Percentiles rank a stretch among this genome's conserved stretches.
These are phyloP conservation scores for Donacobius atricapilla DNA, from an alignment of 2,113 vertebrate genomes.

Conservation along the genomic window DNA sequence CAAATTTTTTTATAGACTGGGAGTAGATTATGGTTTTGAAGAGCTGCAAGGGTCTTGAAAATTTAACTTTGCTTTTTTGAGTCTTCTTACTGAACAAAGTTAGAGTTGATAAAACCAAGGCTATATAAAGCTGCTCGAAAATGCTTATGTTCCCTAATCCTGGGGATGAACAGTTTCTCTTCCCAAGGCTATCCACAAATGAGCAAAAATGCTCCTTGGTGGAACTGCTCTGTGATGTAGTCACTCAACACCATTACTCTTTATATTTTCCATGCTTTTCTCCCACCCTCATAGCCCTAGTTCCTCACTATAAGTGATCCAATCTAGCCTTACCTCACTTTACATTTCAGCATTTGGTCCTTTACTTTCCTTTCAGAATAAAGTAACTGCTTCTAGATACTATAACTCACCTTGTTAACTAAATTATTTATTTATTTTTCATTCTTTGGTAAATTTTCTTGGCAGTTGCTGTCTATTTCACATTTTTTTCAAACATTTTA, in stretches of 20 bases:
- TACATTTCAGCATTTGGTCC: background rate
- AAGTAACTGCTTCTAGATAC: background rate
- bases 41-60: background rate
- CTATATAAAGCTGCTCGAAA: background rate
- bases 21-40: background rate
- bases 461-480: background rate
- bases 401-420: background rate
- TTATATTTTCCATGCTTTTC: background rate
- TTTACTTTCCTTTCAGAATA: background rate
- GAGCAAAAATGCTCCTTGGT: too few species aligned
- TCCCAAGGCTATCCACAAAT: background rate
- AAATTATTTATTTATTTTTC: background rate
- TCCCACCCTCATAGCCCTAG: background rate
- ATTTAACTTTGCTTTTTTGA: background rate
- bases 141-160: background rate
- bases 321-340: background rate
- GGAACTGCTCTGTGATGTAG: background rate
- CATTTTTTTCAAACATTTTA: background rate
- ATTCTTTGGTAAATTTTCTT: background rate
- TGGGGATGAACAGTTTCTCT: background rate
- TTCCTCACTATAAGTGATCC: background rate
- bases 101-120: background rate
- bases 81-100: background rate
- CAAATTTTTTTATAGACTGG: background rate
- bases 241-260: background rate